Evolutionary conservation across 2,797 vertebrate genomes (phyloP).

Genomic region (Notolabrus celidotus): DNA sequence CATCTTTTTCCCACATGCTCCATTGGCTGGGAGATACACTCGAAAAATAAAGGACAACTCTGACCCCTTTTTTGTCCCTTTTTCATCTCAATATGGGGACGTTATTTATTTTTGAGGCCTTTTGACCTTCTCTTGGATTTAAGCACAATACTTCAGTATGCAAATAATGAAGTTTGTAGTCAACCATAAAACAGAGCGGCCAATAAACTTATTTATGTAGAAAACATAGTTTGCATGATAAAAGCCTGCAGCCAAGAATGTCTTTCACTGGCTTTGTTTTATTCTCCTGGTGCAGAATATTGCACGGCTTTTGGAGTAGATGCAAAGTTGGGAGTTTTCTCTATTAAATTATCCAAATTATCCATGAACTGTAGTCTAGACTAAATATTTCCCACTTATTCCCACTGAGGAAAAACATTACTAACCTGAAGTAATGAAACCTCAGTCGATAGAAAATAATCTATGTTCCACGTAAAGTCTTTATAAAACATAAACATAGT

Average conservation of each 20-base stretch:
- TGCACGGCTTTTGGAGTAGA: conserved; percentile 50
- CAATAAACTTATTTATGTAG: conserved; percentile 57
- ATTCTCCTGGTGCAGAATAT: conserved; percentile 37
- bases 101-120: conserved; percentile 67
- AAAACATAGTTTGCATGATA: conserved; percentile 71
- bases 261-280: conserved; percentile 57
- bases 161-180: conserved; percentile 60
- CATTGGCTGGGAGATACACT: conserved; percentile 82
- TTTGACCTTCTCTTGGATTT: conserved; percentile 70
- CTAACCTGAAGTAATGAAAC: too few species aligned
- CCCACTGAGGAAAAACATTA: too few species aligned
- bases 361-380: too few species aligned
- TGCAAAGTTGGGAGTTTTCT: conserved; percentile 39
- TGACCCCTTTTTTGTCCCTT: conserved; percentile 44
- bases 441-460: too few species aligned
- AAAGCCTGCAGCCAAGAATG: conserved; percentile 59
- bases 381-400: too few species aligned
- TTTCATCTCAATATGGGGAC: conserved; percentile 76
- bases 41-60: conserved; percentile 79
- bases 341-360: background rate
- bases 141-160: conserved; percentile 46
- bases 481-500: too few species aligned
- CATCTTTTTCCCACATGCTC: conserved; percentile 87
- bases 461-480: too few species aligned
- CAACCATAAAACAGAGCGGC: conserved; percentile 41